Conservation (phyloP, 2,113 vertebrate species). For the Pagrus major region DNA sequence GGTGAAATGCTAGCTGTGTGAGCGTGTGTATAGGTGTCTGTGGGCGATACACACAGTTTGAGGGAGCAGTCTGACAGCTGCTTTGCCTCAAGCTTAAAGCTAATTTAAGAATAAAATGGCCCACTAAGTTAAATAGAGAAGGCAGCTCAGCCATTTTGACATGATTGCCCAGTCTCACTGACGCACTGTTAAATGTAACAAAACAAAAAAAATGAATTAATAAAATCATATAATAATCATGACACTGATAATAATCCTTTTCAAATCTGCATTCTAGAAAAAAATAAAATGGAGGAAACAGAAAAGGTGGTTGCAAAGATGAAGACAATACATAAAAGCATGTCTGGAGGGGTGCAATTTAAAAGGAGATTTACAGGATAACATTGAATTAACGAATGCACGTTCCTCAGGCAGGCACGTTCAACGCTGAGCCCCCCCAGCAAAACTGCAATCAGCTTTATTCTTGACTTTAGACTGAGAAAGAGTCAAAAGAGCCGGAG, state of each 20-base stretch:
- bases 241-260: conserved; percentile 16
- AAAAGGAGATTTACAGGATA: conserved; percentile 67
- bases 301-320: conserved; percentile 29
- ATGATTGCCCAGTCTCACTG: conserved; percentile 7
- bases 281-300: neutral
- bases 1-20: conserved; percentile 73
- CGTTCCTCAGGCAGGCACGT: conserved; percentile 55
- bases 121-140: conserved; percentile 45
- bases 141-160: conserved; percentile 25
- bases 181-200: neutral
- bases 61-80: conserved; percentile 73
- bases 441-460: conserved; percentile 65
- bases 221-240: conserved; percentile 31
- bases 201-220: no score
- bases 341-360: conserved; percentile 63
- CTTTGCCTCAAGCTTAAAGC: conserved; percentile 63
- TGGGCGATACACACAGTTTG: conserved; percentile 66
- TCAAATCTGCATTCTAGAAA: conserved; percentile 10
- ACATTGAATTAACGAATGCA: conserved; percentile 66
- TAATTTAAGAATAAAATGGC: conserved; percentile 64
- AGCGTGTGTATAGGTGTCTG: conserved; percentile 66
- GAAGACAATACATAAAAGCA: conserved; percentile 60
- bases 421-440: conserved; percentile 46
- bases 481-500: conserved; percentile 51
- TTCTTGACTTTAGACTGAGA: conserved; percentile 57